phyloP scores from a whole-genome alignment of 2,888 invertebrate genomes.

The Meiosimyza platycephala region DNA sequence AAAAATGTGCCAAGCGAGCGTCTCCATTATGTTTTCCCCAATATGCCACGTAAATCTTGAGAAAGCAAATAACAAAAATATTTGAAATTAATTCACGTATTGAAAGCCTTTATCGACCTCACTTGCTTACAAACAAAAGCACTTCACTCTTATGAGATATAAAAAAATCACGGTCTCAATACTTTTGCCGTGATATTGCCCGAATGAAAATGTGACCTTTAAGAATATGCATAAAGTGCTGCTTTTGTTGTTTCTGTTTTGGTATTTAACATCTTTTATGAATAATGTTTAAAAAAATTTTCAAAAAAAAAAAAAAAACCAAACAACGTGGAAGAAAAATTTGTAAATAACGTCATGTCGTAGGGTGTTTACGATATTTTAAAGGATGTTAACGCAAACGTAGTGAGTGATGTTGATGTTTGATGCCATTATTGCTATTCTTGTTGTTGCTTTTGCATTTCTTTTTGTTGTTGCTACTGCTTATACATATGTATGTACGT shows the following conservation, averaged over 20 bases:
- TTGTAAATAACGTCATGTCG: slow-evolving; percentile 16
- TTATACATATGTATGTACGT: not conserved
- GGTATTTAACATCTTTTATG: slow-evolving; percentile 27
- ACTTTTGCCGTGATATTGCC: too few species aligned
- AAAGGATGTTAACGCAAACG: not conserved
- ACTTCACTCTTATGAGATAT: too few species aligned
- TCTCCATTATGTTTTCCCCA: too few species aligned
- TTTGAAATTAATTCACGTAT: too few species aligned
- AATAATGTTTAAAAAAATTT: slow-evolving; percentile 15
- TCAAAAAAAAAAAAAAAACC: not conserved
- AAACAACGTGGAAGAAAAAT: not conserved
- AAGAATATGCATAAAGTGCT: too few species aligned
- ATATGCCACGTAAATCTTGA: too few species aligned
- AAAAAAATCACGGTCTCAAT: too few species aligned
- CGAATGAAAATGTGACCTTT: too few species aligned
- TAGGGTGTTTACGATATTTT: not conserved
- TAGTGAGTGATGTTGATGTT: not conserved
- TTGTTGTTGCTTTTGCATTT: not conserved
- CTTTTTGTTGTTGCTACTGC: not conserved
- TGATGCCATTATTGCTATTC: not conserved
- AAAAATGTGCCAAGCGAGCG: too few species aligned
- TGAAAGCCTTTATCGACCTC: too few species aligned
- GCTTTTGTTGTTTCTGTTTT: not conserved
- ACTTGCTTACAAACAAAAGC: too few species aligned
- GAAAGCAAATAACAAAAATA: too few species aligned